Base-by-base conservation (phyloP, 2,888 invertebrate species). In the Pollenia labialis region DNA sequence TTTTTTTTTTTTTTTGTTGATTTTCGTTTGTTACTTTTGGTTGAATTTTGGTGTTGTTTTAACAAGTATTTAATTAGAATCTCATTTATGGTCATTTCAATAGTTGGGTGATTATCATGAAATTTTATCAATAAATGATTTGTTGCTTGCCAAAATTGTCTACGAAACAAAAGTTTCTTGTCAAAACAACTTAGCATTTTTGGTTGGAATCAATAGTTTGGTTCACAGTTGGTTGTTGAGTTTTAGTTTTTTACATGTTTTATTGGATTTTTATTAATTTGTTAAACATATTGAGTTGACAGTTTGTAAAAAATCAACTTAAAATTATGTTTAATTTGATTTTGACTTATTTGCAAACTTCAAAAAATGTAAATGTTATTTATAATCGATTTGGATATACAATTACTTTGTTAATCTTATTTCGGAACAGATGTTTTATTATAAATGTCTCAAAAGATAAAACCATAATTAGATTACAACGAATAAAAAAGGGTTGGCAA, bases 21-120 rank as follows among this genome's bases (percentile, higher is more conserved):
- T 71, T 64, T 52, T 58, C 42, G 64, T 56, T 12, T 32, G 46
- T 16, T 44, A 64, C 54, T 75, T 84, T 76, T 66, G 69, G 44
- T 68, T 66, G 56, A 66, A 14, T 76, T 87, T 87, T 87, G 84
- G 87, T 87, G 87, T 87, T 66, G 87, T 79, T 87, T 87, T 87
- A 87, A 87, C 87, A 84, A 84, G 87, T 87, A 87, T 87, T 87
- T 87, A 87, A 87, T 87, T 87, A 87, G 87, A 84, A 56, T 74
- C 62, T 84, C 84, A 77, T 87, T 77, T 87, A 84, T 87, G 87
- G 87, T 77, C 84, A 87, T 84, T 77, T 74, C 60, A 81, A 87
- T 87, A 81, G 81, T 77, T 82, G 82, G 80, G 82, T 83, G 84
- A 87, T 87, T 87, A 87, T 87, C 87, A 87, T 87, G 77, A 72